A percentile compares a stretch with the other conserved stretches of the same genome.
phyloP scores from a whole-genome alignment of 2,888 invertebrate genomes.

The Hylaea fasciaria region DNA sequence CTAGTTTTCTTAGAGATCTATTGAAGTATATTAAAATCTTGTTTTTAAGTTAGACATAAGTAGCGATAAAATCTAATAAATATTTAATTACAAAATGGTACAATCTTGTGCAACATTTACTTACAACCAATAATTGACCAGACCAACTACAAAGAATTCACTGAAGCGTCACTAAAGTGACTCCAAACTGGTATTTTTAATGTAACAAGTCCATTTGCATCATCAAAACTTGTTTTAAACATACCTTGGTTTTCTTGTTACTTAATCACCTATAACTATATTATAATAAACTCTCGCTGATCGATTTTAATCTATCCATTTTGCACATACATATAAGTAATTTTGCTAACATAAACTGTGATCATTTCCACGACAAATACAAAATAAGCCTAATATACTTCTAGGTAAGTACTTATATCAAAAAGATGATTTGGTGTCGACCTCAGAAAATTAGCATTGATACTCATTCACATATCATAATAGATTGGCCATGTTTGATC shows the following conservation, averaged over 20 bases:
- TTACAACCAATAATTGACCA: constrained; percentile 14
- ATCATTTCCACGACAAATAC: no score
- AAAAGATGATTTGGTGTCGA: no score
- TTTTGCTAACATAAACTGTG: no score
- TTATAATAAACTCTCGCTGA: no score
- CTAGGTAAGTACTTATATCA: no score
- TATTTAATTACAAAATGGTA: constrained; percentile 32
- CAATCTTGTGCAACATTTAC: constrained; percentile 41
- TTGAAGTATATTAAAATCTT: constrained; percentile 22
- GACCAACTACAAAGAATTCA: constrained; percentile 12
- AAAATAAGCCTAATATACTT: no score
- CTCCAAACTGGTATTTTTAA: constrained; percentile 19
- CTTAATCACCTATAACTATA: no score
- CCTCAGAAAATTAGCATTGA: no score
- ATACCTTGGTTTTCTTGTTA: neutral
- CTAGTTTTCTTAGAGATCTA: constrained; percentile 26
- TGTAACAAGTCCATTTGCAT: constrained; percentile 22
- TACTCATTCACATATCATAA: no score
- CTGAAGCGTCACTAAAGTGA: neutral
- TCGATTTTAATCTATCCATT: no score
- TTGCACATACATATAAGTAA: no score
- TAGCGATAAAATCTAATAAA: constrained; percentile 30
- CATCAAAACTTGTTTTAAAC: constrained; percentile 11
- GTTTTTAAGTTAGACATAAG: constrained; percentile 29
- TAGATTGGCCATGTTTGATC: no score